phyloP scores from a whole-genome alignment of 2,797 vertebrate species.

The Eutrigla gurnardus region DNA sequence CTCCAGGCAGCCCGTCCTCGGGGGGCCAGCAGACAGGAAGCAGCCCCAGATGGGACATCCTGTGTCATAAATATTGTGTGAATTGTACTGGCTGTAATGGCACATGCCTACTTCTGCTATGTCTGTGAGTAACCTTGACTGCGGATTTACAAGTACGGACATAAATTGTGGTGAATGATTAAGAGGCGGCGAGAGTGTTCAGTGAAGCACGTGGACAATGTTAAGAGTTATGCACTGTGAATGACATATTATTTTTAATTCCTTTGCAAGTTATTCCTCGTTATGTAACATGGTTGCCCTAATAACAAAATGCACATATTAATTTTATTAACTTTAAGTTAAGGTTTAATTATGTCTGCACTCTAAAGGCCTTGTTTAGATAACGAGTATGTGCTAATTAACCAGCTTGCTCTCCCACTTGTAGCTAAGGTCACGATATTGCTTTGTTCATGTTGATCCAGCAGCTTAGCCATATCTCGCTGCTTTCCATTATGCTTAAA shows the following conservation, averaged over 20 bases:
- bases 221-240: constrained; percentile 35
- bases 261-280: not conserved
- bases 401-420: constrained; percentile 61
- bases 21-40: constrained; percentile 66
- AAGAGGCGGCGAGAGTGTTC: constrained; percentile 48
- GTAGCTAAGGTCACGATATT: constrained; percentile 64
- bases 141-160: constrained; percentile 61
- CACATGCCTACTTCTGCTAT: constrained; percentile 58
- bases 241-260: constrained; percentile 42
- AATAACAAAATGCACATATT: constrained; percentile 40
- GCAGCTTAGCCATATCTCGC: constrained; percentile 66
- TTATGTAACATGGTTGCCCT: constrained; percentile 2
- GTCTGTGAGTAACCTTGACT: constrained; percentile 64
- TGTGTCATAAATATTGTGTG: constrained; percentile 79
- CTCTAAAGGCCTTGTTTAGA: constrained; percentile 69
- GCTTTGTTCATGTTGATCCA: constrained; percentile 72
- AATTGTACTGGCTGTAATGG: constrained; percentile 67
- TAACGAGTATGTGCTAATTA: constrained; percentile 71
- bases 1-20: constrained; percentile 56
- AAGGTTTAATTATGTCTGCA: constrained; percentile 64
- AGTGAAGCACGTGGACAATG: constrained; percentile 43
- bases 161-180: constrained; percentile 63
- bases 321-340: constrained; percentile 35
- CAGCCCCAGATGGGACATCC: constrained; percentile 80
- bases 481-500: constrained; percentile 68